Conservation (phyloP, 2,888 invertebrate genomes). For the Nephrocerus scutellatus region DNA sequence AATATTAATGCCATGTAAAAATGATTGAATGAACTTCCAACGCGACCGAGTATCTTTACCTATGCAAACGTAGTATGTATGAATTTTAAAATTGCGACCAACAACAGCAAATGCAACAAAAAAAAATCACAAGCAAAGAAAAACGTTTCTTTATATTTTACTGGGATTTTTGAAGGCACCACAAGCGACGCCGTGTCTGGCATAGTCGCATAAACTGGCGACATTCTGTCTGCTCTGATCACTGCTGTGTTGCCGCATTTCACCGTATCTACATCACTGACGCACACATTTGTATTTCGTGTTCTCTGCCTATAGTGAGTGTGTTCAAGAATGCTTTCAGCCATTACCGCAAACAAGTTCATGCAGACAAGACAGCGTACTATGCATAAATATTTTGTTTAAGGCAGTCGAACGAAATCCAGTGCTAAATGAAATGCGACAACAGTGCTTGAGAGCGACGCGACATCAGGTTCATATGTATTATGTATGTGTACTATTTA, state of each 20-base stretch:
- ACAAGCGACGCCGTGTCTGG: conserved; percentile 72
- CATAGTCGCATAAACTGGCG: conserved; percentile 70
- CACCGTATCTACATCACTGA: conserved; percentile 8
- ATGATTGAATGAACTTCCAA: too few relatives aligned
- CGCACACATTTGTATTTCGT: too few relatives aligned
- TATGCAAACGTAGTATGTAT: conserved; percentile 15
- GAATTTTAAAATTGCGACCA: conserved; percentile 27
- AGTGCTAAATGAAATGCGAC: too few relatives aligned
- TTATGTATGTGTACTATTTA: too few relatives aligned
- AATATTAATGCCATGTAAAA: too few relatives aligned
- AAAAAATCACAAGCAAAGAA: conserved; percentile 20
- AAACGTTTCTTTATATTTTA: too few relatives aligned
- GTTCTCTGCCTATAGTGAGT: too few relatives aligned
- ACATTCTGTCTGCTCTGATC: conserved; percentile 88
- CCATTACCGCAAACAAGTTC: neutral
- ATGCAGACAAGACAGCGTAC: too few relatives aligned
- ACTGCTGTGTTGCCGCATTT: conserved; percentile 60
- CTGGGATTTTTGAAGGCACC: too few relatives aligned
- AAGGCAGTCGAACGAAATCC: neutral
- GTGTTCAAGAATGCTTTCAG: neutral
- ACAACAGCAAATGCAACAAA: conserved; percentile 10
- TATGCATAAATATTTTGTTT: neutral
- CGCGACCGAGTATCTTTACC: conserved; percentile 12
- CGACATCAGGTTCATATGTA: too few relatives aligned
- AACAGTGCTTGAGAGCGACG: too few relatives aligned